Conservation (phyloP, 2,113 vertebrate species). For the Crotalus helleri region DNA sequence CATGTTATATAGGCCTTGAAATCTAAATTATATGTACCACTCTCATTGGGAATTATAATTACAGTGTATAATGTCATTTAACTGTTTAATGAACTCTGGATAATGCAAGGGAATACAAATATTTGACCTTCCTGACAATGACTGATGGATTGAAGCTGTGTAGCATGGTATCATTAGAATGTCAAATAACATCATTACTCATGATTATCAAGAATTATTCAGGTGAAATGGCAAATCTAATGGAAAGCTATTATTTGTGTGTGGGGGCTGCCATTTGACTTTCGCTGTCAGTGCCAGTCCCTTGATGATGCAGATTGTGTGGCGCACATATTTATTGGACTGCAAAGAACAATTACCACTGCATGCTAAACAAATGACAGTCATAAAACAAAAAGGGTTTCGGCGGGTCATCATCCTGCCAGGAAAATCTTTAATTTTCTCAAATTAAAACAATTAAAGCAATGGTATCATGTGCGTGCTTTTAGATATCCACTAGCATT, state of each 20-base stretch:
- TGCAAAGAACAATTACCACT: slow-evolving; percentile 58
- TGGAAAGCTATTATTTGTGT: slow-evolving; percentile 75
- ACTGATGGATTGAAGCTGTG: slow-evolving; percentile 76
- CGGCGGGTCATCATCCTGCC: slow-evolving; percentile 36
- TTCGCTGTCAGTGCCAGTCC: slow-evolving; percentile 65
- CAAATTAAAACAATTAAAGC: not conserved
- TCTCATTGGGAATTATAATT: slow-evolving; percentile 71
- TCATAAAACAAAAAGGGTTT: slow-evolving; percentile 62
- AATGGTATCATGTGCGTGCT: not conserved
- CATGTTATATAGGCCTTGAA: slow-evolving; percentile 46
- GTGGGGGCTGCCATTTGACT: slow-evolving; percentile 62
- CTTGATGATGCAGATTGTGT: slow-evolving; percentile 55
- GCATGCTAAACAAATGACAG: slow-evolving; percentile 69
- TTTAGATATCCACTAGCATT: not conserved
- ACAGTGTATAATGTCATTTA: slow-evolving; percentile 70
- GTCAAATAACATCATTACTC: slow-evolving; percentile 85
- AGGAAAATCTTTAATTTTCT: not conserved
- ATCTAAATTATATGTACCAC: slow-evolving; percentile 57
- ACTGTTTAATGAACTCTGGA: slow-evolving; percentile 75
- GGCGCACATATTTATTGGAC: slow-evolving; percentile 65
- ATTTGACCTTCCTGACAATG: slow-evolving; percentile 82
- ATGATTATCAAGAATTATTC: slow-evolving; percentile 83
- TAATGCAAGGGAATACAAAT: slow-evolving; percentile 70
- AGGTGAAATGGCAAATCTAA: slow-evolving; percentile 76
- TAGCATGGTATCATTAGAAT: slow-evolving; percentile 76